A percentile compares a stretch with the other conserved stretches of the same genome.
These are phyloP conservation scores for Xyliphius kryptos DNA, from an alignment of 2,113 vertebrate species.

Conservation along the genomic window DNA sequence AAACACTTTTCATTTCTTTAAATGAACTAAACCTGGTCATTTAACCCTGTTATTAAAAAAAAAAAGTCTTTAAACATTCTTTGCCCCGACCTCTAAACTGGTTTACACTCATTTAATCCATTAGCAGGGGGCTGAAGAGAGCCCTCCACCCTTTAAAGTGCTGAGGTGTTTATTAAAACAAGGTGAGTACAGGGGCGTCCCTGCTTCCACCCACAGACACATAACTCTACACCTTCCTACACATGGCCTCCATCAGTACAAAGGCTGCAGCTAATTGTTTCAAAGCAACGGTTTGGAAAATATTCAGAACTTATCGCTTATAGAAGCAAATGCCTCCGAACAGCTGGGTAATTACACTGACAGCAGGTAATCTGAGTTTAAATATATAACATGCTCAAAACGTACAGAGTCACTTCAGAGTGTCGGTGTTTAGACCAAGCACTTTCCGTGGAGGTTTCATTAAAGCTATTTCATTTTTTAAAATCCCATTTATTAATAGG, in stretches of 20 bases:
- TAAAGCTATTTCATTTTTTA: too few relatives aligned
- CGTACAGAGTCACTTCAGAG: too few relatives aligned
- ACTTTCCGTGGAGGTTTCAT: too few relatives aligned
- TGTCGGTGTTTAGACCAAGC: too few relatives aligned
- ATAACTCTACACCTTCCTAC: not conserved
- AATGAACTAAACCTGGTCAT: too few relatives aligned
- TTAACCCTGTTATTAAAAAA: not conserved
- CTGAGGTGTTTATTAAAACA: conserved; percentile 52
- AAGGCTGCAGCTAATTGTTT: conserved; percentile 17
- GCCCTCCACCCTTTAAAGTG: conserved; percentile 23
- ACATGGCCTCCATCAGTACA: conserved; percentile 12
- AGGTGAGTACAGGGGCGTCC: conserved; percentile 21
- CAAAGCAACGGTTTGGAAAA: not conserved
- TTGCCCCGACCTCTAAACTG: conserved; percentile 38
- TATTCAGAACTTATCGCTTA: too few relatives aligned
- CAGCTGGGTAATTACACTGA: too few relatives aligned
- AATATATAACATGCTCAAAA: too few relatives aligned
- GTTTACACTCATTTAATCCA: conserved; percentile 52
- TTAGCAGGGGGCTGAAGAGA: conserved; percentile 49
- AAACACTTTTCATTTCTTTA: too few relatives aligned
- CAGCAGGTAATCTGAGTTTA: too few relatives aligned
- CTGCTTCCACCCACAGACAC: not conserved
- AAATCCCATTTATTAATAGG: too few relatives aligned
- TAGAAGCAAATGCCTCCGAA: too few relatives aligned
- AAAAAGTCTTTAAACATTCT: not conserved